A percentile compares a stretch with the other conserved stretches of the same genome.
phyloP scores from a whole-genome alignment of 1,140 invertebrate species.

The Wiebesia pumilae region DNA sequence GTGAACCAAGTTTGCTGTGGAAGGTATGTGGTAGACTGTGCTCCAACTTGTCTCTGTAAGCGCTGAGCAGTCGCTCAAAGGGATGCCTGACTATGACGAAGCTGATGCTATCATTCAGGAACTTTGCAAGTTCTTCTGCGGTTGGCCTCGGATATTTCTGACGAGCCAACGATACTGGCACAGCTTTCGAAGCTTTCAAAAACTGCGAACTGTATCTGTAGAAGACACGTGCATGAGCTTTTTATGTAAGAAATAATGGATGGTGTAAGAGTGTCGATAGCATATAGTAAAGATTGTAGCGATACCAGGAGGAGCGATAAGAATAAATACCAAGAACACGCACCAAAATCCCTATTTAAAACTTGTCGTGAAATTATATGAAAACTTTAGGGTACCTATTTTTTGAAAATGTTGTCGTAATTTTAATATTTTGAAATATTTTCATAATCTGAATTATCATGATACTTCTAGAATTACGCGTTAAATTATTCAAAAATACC shows the following conservation, averaged over 20 bases:
- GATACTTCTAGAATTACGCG: too few species aligned
- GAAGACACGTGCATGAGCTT: neutral
- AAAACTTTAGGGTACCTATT: too few species aligned
- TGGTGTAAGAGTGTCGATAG: too few species aligned
- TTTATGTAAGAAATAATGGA: neutral
- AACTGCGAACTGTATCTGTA: constrained; percentile 82
- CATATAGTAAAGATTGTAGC: too few species aligned
- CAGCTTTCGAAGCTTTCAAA: constrained; percentile 83
- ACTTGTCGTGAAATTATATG: too few species aligned
- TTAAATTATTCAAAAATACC: too few species aligned
- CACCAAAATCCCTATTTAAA: too few species aligned
- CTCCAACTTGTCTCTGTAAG: constrained; percentile 92
- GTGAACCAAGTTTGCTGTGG: constrained; percentile 85
- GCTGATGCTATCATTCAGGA: constrained; percentile 81
- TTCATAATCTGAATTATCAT: too few species aligned
- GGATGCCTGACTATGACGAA: constrained; percentile 93
- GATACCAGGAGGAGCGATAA: neutral
- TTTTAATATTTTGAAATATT: too few species aligned
- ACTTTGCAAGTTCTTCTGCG: constrained; percentile 79
- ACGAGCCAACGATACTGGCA: constrained; percentile 84
- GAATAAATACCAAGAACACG: neutral
- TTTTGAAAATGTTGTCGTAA: too few species aligned
- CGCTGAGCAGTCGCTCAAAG: constrained; percentile 90
- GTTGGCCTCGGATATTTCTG: constrained; percentile 85
- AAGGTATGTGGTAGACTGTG: constrained; percentile 86